These are phyloP conservation scores for Lasius platythorax DNA, from an alignment of 2,888 invertebrate genomes.

Conservation along the genomic window DNA sequence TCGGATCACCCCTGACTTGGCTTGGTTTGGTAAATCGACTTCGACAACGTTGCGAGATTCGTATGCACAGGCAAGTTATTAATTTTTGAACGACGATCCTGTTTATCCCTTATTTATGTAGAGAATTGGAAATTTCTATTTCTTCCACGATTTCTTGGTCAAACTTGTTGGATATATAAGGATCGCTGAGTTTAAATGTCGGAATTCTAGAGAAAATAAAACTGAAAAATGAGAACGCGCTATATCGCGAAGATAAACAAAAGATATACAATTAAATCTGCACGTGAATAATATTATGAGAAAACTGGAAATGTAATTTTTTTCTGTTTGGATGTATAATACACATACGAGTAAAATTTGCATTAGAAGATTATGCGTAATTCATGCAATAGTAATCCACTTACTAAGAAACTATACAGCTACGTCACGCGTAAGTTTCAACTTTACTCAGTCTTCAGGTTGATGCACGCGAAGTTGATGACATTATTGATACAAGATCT, in stretches of 20 bases:
- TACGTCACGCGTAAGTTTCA: conserved; percentile 52
- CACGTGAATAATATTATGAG: background rate
- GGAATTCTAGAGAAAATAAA: background rate
- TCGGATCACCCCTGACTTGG: background rate
- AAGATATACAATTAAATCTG: background rate
- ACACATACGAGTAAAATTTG: conserved; percentile 33
- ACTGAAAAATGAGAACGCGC: background rate
- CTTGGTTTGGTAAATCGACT: conserved; percentile 6
- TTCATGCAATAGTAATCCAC: conserved; percentile 44
- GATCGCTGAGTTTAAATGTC: background rate
- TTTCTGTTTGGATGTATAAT: background rate
- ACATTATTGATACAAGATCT: conserved; percentile 21
- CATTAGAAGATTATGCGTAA: conserved; percentile 53
- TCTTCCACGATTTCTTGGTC: background rate
- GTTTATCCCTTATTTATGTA: background rate
- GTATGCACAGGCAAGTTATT: conserved; percentile 34
- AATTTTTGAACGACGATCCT: background rate
- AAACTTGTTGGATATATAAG: background rate
- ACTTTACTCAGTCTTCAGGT: conserved; percentile 10
- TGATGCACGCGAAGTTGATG: conserved; percentile 34
- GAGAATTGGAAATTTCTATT: background rate
- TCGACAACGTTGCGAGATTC: background rate
- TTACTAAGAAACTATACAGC: conserved; percentile 62
- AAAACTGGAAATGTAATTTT: conserved; percentile 10
- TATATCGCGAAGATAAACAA: background rate